Evolutionary conservation across 2,113 vertebrate species (phyloP), one percentile per base, ranked within the genome.

Genomic region (Sylvilagus bachmani): DNA sequence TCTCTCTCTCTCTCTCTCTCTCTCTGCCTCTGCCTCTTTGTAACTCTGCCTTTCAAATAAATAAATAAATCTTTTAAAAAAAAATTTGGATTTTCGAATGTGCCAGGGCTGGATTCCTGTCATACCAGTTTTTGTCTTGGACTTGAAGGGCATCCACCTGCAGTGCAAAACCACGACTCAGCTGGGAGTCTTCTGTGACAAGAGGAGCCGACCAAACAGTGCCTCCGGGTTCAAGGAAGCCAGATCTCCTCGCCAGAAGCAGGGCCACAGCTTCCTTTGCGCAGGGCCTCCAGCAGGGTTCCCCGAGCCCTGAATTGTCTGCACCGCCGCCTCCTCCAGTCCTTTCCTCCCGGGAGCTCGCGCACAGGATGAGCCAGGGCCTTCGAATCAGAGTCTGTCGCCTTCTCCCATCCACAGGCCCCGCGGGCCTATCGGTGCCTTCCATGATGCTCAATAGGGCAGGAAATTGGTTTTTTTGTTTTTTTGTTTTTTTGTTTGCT

Each of bases 351-450:
- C n/a, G 10, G 27, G 27, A n/a, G 14, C 33, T 2, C 12, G 17
- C 1, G 3, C 12, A 0, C 27, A 16, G 7, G 0, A 2, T 38
- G 5, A 27, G 6, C 2, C 5, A 1, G 19, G 7, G 21, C 13
- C 58, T 83, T 74, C 13, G 61, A 61, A 29, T n/a, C n/a, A 4
- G 16, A 14, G 6, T 51, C 9, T 9, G 3, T 33, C 24, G 21
- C 75, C 11, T 19, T 69, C 49, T 19, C 44, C 31, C 64, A 53
- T 29, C 36, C 10, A 67, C 58, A 31, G 55, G 10, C 24, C 10
- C 36, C 29, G 27, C 17, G 10, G 16, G 24, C 10, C 6, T 27
- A 21, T 55, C 36, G n/a, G 33, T 12, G 49, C 38, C 6, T 6
- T 61, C 86, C 82, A 33, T 14, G 58, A 36, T 84, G 44, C 6